Evolutionary conservation across 2,888 invertebrate species (phyloP).

Genomic region (Branchipolynoe longqiensis): DNA sequence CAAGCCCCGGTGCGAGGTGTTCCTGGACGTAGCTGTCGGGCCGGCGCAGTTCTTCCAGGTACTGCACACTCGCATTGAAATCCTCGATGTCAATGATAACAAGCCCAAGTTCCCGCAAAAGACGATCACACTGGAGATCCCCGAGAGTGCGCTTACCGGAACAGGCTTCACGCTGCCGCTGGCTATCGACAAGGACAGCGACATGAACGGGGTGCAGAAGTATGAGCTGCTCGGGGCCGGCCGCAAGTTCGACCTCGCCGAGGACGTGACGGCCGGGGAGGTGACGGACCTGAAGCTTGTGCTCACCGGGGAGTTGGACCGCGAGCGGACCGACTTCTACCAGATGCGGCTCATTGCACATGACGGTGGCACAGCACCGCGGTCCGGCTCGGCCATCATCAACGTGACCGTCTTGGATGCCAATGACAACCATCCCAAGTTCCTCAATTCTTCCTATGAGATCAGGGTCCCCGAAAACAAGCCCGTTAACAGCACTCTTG

Average conservation of each 20-base stretch:
- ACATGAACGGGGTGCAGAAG: slow-evolving; percentile 29
- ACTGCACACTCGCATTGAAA: slow-evolving; percentile 52
- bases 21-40: slow-evolving; percentile 57
- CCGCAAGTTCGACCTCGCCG: slow-evolving; percentile 37
- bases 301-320: slow-evolving; percentile 71
- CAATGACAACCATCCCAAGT: slow-evolving; percentile 62
- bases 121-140: slow-evolving; percentile 2
- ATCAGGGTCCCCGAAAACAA: slow-evolving; percentile 48
- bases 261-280: slow-evolving; percentile 62
- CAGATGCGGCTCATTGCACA: slow-evolving; percentile 65
- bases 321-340: slow-evolving; percentile 71
- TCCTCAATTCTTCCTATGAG: slow-evolving; percentile 55
- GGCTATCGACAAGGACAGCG: slow-evolving; percentile 59
- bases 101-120: slow-evolving; percentile 50
- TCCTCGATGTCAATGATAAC: slow-evolving; percentile 60
- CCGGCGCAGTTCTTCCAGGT: slow-evolving; percentile 62
- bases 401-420: slow-evolving; percentile 60
- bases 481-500: slow-evolving; percentile 31
- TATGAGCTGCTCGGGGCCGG: slow-evolving; percentile 37
- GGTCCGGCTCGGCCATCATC: slow-evolving; percentile 57
- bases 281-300: slow-evolving; percentile 73
- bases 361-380: slow-evolving; percentile 59
- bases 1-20: slow-evolving; percentile 28
- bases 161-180: slow-evolving; percentile 42
- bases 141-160: slow-evolving; percentile 51